These are phyloP conservation scores for Tyria jacobaeae DNA, from an alignment of 2,888 invertebrate genomes.

Conservation along the genomic window DNA sequence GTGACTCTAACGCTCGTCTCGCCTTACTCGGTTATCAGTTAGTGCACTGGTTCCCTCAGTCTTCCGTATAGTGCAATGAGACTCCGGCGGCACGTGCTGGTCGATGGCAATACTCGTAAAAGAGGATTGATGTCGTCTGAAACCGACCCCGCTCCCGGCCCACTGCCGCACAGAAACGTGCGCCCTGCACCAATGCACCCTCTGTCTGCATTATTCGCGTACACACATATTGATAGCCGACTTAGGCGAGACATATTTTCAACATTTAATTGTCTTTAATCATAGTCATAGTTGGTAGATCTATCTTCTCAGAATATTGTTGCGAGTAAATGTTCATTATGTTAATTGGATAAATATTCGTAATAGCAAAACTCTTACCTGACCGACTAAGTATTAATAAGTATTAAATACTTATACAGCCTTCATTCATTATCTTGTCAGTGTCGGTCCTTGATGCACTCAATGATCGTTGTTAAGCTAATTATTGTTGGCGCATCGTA, in stretches of 20 bases:
- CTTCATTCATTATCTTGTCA: too few species aligned
- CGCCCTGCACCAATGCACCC: neutral
- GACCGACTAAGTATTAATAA: neutral
- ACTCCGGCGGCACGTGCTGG: neutral
- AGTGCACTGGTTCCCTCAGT: neutral
- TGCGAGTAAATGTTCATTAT: neutral
- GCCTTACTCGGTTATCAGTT: neutral
- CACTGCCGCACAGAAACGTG: neutral
- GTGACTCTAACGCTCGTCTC: neutral
- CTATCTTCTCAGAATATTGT: neutral
- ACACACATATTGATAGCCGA: neutral
- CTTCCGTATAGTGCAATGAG: neutral
- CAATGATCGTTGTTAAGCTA: too few species aligned
- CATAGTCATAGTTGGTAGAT: neutral
- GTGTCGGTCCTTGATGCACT: too few species aligned
- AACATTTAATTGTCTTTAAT: neutral
- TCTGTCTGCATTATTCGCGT: neutral
- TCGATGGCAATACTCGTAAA: slow-evolving; percentile 10
- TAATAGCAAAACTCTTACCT: neutral
- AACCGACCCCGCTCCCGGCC: neutral
- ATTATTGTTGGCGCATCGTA: too few species aligned
- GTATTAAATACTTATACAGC: neutral
- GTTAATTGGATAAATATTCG: neutral
- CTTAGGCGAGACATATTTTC: neutral
- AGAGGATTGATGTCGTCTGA: slow-evolving; percentile 8